phyloP scores from a whole-genome alignment of 37 sponge, comb jelly and placozoan genomes.

The Oscarella lobularis region DNA sequence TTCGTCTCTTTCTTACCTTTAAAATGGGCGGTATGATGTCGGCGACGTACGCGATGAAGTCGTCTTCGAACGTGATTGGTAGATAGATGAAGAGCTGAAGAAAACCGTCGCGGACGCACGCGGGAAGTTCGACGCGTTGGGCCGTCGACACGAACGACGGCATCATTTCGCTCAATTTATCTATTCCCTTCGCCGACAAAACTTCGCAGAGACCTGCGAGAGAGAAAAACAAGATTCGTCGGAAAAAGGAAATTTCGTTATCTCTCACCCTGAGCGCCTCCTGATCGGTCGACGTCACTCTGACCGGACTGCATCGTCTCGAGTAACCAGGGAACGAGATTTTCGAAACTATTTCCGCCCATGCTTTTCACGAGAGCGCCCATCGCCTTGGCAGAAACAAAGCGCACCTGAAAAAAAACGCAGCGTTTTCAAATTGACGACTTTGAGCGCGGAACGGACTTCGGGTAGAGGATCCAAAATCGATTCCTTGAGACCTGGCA shows the following conservation, averaged over 20 bases:
- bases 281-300: conserved; percentile 87
- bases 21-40: conserved; percentile 75
- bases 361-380: conserved; percentile 85
- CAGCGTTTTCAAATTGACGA: background rate
- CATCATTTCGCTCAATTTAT: conserved; percentile 53
- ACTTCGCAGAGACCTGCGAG: conserved; percentile 27
- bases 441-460: conserved; percentile 12
- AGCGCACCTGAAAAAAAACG: conserved; percentile 28
- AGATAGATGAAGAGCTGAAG: conserved; percentile 89
- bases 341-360: conserved; percentile 58
- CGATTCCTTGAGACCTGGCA: conserved; percentile 86
- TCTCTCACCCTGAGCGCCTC: conserved; percentile 80
- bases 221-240: background rate
- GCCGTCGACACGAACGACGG: conserved; percentile 54
- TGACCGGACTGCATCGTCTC: conserved; percentile 50
- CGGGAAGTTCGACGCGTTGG: conserved; percentile 26
- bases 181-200: conserved; percentile 39
- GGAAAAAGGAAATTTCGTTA: background rate
- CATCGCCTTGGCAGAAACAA: conserved; percentile 62
- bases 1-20: conserved; percentile 36
- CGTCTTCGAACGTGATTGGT: conserved; percentile 65
- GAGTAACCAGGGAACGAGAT: conserved; percentile 82
- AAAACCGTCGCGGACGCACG: conserved; percentile 89
- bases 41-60: conserved; percentile 54
- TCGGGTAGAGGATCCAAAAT: conserved; percentile 94